phyloP scores from a whole-genome alignment of 2,888 invertebrate genomes.

The Fabriciana adippe region DNA sequence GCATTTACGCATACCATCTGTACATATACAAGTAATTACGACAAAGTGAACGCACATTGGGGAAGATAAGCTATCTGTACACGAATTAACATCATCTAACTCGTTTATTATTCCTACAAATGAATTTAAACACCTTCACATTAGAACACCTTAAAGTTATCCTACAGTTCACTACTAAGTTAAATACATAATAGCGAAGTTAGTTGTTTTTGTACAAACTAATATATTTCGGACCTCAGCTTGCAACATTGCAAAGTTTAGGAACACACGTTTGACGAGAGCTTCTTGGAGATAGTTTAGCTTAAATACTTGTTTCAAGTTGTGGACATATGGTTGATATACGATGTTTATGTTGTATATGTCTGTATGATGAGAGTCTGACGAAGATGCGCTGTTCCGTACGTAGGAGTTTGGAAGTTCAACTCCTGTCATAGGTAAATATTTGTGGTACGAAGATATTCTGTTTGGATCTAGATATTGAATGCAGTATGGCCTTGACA shows the following conservation, averaged over 20 bases:
- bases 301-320: constrained; percentile 28
- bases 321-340: constrained; percentile 21
- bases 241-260: constrained; percentile 20
- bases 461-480: no score
- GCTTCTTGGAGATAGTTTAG: constrained; percentile 29
- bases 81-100: no score
- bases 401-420: background rate
- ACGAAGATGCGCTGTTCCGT: background rate
- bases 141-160: background rate
- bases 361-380: background rate
- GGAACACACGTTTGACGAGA: constrained; percentile 31
- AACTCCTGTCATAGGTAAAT: background rate
- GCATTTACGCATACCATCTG: no score
- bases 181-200: constrained; percentile 1
- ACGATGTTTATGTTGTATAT: background rate
- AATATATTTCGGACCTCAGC: constrained; percentile 24
- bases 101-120: no score
- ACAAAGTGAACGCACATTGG: no score
- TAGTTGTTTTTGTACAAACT: constrained; percentile 7
- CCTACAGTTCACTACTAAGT: background rate
- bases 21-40: no score
- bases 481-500: no score
- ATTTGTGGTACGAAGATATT: no score
- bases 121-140: no score
- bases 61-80: no score